Percentiles rank a stretch among this genome's conserved stretches.
Evolutionary conservation across 2,113 vertebrate species (phyloP).

Genomic region (Xenopus tropicalis): UCB_Xtro_10.0 CM004445.2:132864001-132864500

Average conservation of each 20-base stretch:
- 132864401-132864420: slow-evolving; percentile 23
- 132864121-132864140: slow-evolving; percentile 12
- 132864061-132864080: slow-evolving; percentile 61
- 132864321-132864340: slow-evolving; percentile 2
- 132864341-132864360: slow-evolving; percentile 26
- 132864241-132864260: not conserved
- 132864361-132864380: slow-evolving; percentile 14
- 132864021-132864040: slow-evolving; percentile 13
- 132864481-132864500: slow-evolving; percentile 64
- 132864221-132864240: slow-evolving; percentile 19
- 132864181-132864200: slow-evolving; percentile 19
- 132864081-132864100: slow-evolving; percentile 19
- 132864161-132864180: slow-evolving; percentile 3
- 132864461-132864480: slow-evolving; percentile 68
- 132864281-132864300: slow-evolving; percentile 21
- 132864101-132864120: not conserved
- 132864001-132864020: slow-evolving; percentile 19
- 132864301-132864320: slow-evolving; percentile 17
- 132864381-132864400: slow-evolving; percentile 14
- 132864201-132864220: slow-evolving; percentile 12
- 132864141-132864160: not conserved
- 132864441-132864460: slow-evolving; percentile 64
- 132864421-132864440: slow-evolving; percentile 37
- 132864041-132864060: slow-evolving; percentile 47
- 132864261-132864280: slow-evolving; percentile 19